phyloP scores from a whole-genome alignment of 1,140 invertebrate genomes.

The Achatina immaculata region DNA sequence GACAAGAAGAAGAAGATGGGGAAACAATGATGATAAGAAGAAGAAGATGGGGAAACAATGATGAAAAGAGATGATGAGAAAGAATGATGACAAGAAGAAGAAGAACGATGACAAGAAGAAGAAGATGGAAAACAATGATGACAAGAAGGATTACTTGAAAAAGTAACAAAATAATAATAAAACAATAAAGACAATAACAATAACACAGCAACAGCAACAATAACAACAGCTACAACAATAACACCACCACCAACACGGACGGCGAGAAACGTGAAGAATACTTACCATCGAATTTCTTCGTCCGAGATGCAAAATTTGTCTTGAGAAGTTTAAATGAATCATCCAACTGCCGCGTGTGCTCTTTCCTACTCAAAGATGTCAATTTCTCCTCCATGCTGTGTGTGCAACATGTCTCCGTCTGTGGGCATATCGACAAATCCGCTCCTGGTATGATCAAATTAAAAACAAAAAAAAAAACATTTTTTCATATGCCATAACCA shows the following conservation, averaged over 20 bases:
- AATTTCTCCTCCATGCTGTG: conserved; percentile 53
- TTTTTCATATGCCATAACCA: too few species aligned
- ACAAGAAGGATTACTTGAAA: neutral
- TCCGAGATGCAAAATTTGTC: conserved; percentile 53
- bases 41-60: neutral
- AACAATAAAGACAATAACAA: too few species aligned
- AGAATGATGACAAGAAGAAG: neutral
- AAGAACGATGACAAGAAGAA: neutral
- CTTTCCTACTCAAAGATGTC: conserved; percentile 48
- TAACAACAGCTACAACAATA: too few species aligned
- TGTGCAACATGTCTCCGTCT: conserved; percentile 54
- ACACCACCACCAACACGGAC: too few species aligned
- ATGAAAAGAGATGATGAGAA: neutral
- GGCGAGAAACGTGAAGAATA: conserved; percentile 22
- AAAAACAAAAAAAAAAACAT: conserved; percentile 29
- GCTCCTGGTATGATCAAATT: conserved; percentile 44
- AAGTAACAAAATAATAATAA: neutral
- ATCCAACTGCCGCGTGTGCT: conserved; percentile 48
- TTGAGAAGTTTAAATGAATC: conserved; percentile 53
- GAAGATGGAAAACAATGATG: neutral
- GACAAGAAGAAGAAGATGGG: neutral
- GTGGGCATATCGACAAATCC: conserved; percentile 53
- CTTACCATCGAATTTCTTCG: conserved; percentile 61
- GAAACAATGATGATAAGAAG: neutral
- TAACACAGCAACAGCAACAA: too few species aligned